Evolutionary conservation across 2,797 vertebrate genomes (phyloP).

Genomic region (Gymnopithys bicolor): DNA sequence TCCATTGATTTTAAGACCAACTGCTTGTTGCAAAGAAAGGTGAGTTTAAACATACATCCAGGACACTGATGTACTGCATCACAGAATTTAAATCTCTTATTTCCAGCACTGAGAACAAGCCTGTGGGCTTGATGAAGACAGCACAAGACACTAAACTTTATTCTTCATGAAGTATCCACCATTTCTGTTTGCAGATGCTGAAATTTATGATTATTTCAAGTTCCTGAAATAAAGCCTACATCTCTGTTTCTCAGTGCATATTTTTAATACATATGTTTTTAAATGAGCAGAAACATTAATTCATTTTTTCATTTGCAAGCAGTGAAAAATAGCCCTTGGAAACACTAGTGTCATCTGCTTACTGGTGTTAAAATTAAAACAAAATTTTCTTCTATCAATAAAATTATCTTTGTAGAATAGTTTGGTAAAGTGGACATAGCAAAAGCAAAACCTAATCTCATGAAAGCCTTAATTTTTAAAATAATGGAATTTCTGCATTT

Average conservation of each 20-base stretch:
- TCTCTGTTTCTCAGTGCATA: background rate
- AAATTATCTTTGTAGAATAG: background rate
- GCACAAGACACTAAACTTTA: background rate
- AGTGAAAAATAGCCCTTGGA: background rate
- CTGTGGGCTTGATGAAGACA: background rate
- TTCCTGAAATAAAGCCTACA: background rate
- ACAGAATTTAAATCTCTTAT: background rate
- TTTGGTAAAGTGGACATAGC: background rate
- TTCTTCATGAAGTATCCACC: background rate
- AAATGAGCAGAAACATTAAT: background rate
- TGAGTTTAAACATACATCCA: background rate
- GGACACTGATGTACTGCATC: background rate
- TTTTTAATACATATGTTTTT: background rate
- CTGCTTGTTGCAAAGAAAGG: background rate
- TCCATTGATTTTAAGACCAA: background rate
- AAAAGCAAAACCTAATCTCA: background rate
- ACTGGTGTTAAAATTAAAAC: background rate
- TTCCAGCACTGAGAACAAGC: background rate
- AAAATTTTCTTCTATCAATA: background rate
- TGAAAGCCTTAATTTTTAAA: background rate
- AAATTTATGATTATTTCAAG: background rate
- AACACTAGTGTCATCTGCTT: background rate
- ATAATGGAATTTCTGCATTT: background rate
- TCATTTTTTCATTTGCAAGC: background rate
- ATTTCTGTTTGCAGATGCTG: background rate